These are phyloP conservation scores for Arctia plantaginis DNA, from an alignment of 2,888 invertebrate genomes.

Conservation along the genomic window DNA sequence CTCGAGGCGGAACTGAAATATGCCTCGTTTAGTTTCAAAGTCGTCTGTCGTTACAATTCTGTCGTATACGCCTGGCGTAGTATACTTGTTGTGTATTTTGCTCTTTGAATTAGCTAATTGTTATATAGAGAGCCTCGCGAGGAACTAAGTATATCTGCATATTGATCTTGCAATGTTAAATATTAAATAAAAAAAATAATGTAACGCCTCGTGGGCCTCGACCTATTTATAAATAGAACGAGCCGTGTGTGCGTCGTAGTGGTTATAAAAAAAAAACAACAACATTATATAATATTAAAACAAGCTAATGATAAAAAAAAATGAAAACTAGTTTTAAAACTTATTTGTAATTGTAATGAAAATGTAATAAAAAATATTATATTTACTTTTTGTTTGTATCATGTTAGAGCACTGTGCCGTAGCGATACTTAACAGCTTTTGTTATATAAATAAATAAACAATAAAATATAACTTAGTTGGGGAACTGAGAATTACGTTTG, in stretches of 20 bases:
- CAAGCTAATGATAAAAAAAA: constrained; percentile 69
- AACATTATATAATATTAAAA: constrained; percentile 58
- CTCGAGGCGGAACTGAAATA: constrained; percentile 1
- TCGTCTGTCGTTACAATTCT: constrained; percentile 16
- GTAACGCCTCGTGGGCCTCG: constrained; percentile 32
- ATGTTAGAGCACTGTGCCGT: constrained; percentile 53
- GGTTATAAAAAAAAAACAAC: constrained; percentile 53
- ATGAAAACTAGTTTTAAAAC: constrained; percentile 72
- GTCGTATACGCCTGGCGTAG: constrained; percentile 28
- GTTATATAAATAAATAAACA: constrained; percentile 36
- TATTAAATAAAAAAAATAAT: constrained; percentile 26
- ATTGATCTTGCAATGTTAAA: constrained; percentile 42
- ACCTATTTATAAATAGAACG: constrained; percentile 9
- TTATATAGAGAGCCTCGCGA: constrained; percentile 39
- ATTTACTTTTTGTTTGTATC: constrained; percentile 50
- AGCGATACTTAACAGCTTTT: constrained; percentile 57
- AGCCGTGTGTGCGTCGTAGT: constrained; percentile 56
- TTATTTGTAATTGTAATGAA: constrained; percentile 76
- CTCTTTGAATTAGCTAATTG: constrained; percentile 40
- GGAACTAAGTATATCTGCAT: constrained; percentile 34
- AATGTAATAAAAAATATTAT: constrained; percentile 66
- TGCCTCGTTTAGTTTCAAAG: constrained; percentile 16
- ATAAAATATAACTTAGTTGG: constrained; percentile 36
- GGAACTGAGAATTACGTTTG: constrained; percentile 2
- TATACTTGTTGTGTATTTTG: constrained; percentile 27